Evolutionary conservation across 2,888 invertebrate species (phyloP).

Genomic region (Cerastis leucographa): DNA sequence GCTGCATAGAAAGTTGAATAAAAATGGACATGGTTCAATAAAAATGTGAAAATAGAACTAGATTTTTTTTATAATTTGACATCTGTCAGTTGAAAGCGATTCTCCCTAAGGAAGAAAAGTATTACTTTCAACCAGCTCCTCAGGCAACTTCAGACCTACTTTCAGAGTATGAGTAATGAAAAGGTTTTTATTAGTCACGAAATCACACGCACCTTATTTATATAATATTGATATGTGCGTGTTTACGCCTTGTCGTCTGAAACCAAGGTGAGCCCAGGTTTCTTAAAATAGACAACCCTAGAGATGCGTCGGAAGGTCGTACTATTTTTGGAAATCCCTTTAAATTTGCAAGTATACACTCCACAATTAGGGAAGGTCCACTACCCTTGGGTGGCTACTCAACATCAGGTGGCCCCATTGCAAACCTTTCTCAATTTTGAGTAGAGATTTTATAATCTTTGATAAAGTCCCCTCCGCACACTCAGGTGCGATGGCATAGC

Average conservation of each 20-base stretch:
- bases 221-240: not conserved
- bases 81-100: no score
- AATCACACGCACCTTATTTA: not conserved
- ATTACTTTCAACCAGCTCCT: no score
- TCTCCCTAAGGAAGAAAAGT: no score
- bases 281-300: conserved; percentile 35
- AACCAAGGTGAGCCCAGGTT: conserved; percentile 7
- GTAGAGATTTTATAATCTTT: conserved; percentile 54
- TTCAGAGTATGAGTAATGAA: no score
- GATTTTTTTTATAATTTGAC: no score
- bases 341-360: conserved; percentile 48
- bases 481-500: conserved; percentile 30
- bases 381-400: conserved; percentile 43
- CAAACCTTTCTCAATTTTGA: conserved; percentile 54
- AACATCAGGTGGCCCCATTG: conserved; percentile 54
- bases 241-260: not conserved
- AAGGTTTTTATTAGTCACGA: not conserved
- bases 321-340: conserved; percentile 33
- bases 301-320: conserved; percentile 22
- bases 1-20: no score
- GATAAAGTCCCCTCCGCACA: conserved; percentile 42
- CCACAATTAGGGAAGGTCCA: conserved; percentile 50
- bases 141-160: no score
- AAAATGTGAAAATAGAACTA: no score
- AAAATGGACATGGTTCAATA: no score